A percentile compares a stretch with the other conserved stretches of the same genome.
Conservation (phyloP, 1,140 invertebrate species). For the Anoplophora glabripennis region DNA sequence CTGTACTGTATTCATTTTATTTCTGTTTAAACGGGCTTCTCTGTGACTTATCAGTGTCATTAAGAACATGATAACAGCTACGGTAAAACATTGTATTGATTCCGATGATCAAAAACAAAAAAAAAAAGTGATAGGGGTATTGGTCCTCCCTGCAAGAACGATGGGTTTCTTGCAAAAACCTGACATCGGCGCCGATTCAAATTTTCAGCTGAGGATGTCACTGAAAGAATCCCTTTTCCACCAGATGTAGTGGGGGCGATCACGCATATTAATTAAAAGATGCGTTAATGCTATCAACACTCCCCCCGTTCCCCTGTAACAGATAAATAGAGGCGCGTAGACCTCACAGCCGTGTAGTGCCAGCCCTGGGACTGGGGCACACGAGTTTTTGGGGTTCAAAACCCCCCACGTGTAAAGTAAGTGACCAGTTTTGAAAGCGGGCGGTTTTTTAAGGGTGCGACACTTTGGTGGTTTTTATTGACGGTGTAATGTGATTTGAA, state of each 20-base stretch:
- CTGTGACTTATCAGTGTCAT: too few species aligned
- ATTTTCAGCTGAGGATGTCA: slow-evolving; percentile 2
- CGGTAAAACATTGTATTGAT: too few species aligned
- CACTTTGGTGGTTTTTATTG: not conserved
- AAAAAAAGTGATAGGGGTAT: not conserved
- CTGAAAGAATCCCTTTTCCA: not conserved
- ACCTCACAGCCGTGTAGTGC: slow-evolving; percentile 6
- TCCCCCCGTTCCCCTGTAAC: not conserved
- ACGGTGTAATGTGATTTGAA: not conserved
- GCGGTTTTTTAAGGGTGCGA: too few species aligned
- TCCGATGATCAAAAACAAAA: not conserved
- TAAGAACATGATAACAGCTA: too few species aligned
- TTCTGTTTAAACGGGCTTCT: too few species aligned
- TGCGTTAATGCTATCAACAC: slow-evolving; percentile 13
- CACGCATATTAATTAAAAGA: slow-evolving; percentile 13
- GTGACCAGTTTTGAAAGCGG: too few species aligned
- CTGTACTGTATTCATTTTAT: too few species aligned
- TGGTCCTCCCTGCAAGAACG: not conserved
- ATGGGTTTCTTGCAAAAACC: not conserved
- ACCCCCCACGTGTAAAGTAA: not conserved
- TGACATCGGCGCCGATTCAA: not conserved
- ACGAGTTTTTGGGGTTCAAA: slow-evolving; percentile 1
- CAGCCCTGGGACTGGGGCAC: slow-evolving; percentile 8
- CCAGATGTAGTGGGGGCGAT: not conserved
- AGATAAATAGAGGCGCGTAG: slow-evolving; percentile 10